Base-by-base conservation (phyloP, 2,888 invertebrate species). In the Aradus depressus region DNA sequence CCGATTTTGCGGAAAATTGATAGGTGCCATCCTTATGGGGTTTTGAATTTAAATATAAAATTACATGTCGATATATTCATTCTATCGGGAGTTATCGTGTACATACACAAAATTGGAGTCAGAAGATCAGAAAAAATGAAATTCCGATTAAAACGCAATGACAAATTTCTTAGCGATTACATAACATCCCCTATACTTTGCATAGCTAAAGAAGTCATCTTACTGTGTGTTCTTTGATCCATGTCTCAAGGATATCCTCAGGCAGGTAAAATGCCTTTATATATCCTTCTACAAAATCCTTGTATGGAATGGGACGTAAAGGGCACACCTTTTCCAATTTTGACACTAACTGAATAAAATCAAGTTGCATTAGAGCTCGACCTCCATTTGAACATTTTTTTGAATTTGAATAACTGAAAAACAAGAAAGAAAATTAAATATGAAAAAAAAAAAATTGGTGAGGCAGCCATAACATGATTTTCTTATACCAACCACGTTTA, bases 211-310 rank as follows among this genome's bases (percentile, higher is more conserved):
- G 12, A 31, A 8, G 38, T 8, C 18, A 47, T 8, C 22, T 63
- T 67, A 83, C 84, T 53, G 77, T 78, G 65, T 91, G 85, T 34
- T 85, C 83, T 59, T 77, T 76, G 5, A 97, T 77, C 81, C 96
- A 98, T 43, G 81, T 79, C 65, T 96, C 93, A 32, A 98, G 72
- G 48, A 82, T 84, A 54, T 78, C 78, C 62, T 93, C 84, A 0
- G 93, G 89, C 59, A 92, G 74, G 71, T 98, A 98, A 67, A 86
- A 98, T 0, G 96, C 95, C 67, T 97, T 97, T 1, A 98, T 87
- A 65, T 93, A 98, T 49, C 79, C 77, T 68, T 97, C 96, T 0
- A 97, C 95, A 63, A 87, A 90, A 50, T 87, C 84, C 58, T 84
- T 80, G 63, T 87, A 85, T 0, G 95, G 91, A 14, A 91, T 74